Base-by-base conservation (phyloP, 2,797 vertebrate genomes). In the Diceros bicornis region DNA sequence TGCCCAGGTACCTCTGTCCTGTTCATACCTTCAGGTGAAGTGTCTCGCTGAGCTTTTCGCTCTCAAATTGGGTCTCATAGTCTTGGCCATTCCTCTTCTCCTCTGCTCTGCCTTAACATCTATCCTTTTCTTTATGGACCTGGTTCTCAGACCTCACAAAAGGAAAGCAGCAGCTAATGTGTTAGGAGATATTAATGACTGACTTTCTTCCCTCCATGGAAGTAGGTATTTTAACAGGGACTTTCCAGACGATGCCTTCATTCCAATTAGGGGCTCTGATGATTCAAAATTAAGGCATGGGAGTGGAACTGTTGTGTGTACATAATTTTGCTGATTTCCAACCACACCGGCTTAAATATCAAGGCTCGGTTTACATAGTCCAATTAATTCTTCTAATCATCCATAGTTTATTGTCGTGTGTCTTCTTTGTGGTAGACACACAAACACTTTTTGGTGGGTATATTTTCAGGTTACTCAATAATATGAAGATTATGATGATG, bases 11-110 rank as follows among this genome's bases (percentile, higher is more conserved):
- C 11, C 50, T 55, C 68, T 44, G 41, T 16, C 4, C 4, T 23
- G 2, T 1, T n/a, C 69, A 7, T 0, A 2, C 21, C 55, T 21
- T 23, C 17, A 2, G 20, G 0, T 1, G n/a, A 50, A 89, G 32
- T 1, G 0, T 25, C 13, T 62, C 13, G 34, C 11, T 21, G 14
- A 57, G 68, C 4, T 59, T 47, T 13, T 62, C 17, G 13, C 74
- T 18, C 23, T 62, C 16, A 44, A 25, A 6, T 7, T 57, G 78
- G 72, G 47, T 7, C 8, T 47, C 29, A 25, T 4, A 2, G 25
- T 62, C 44, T 17, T 25, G 18, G 1, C 44, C 32, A 62, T 52
- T 18, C 17, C 10, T 29, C n/a, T 62, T 37, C 69, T 69, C 10
- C 14, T 7, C 1, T 27, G 17, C 1, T 2, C 18, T 13, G 6